A percentile compares a stretch with the other conserved stretches of the same genome.
phyloP scores from a whole-genome alignment of 2,888 invertebrate genomes.

The Dioctria linearis region DNA sequence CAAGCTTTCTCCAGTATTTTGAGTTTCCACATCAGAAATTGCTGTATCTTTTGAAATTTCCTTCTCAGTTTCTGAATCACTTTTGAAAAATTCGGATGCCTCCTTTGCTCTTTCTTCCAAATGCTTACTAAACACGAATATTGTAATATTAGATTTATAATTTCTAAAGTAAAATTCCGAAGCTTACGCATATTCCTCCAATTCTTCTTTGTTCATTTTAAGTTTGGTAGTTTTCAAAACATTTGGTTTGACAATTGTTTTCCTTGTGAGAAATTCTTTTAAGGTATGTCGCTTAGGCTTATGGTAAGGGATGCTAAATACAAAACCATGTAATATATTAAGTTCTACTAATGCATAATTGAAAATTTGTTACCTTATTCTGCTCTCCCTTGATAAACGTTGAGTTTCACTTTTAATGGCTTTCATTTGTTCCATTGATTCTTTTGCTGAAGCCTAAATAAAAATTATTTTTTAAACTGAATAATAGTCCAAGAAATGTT shows the following conservation, averaged over 20 bases:
- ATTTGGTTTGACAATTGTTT: constrained; percentile 63
- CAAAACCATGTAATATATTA: too few relatives aligned
- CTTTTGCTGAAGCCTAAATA: constrained; percentile 77
- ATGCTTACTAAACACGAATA: constrained; percentile 73
- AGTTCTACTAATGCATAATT: too few relatives aligned
- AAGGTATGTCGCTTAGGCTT: constrained; percentile 84
- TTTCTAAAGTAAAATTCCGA: neutral
- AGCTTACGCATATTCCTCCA: constrained; percentile 77
- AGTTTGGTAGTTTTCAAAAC: constrained; percentile 66
- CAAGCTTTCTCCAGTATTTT: too few relatives aligned
- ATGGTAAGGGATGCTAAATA: constrained; percentile 84
- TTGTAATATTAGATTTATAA: neutral
- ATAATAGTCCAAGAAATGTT: neutral
- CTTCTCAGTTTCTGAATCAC: constrained; percentile 71
- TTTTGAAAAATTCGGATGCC: constrained; percentile 83
- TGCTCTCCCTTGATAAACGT: constrained; percentile 82
- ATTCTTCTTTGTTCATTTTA: constrained; percentile 79
- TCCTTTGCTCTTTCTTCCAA: constrained; percentile 82
- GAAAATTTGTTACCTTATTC: constrained; percentile 70
- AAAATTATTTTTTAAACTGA: constrained; percentile 6
- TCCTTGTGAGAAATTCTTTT: constrained; percentile 80
- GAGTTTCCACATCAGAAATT: too few relatives aligned
- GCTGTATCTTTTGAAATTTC: neutral
- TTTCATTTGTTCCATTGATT: constrained; percentile 79
- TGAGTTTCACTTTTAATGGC: constrained; percentile 89